Percentiles rank a stretch among this genome's conserved stretches.
These are phyloP conservation scores for Ptychoptera contaminata DNA, from an alignment of 2,888 invertebrate species.

Conservation along the genomic window DNA sequence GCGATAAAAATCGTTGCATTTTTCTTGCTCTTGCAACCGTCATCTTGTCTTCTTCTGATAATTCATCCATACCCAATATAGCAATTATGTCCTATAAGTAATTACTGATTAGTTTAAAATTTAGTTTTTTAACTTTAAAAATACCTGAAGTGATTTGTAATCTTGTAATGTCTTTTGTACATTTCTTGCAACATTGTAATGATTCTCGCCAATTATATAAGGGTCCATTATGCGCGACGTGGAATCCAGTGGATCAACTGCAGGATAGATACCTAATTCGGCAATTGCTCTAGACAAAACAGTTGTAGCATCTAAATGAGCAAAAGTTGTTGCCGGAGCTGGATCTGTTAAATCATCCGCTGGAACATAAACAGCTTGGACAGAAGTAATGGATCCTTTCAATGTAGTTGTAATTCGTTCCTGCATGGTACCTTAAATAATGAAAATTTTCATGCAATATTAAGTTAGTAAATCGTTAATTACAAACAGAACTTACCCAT, in stretches of 20 bases:
- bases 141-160: constrained; percentile 47
- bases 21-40: constrained; percentile 88
- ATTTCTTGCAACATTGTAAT: constrained; percentile 77
- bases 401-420: constrained; percentile 90
- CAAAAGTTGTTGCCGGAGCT: constrained; percentile 88
- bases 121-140: background rate
- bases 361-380: constrained; percentile 89
- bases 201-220: constrained; percentile 74
- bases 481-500: constrained; percentile 47
- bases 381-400: constrained; percentile 90
- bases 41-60: constrained; percentile 90
- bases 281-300: constrained; percentile 86
- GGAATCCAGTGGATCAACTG: constrained; percentile 87
- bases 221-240: constrained; percentile 91
- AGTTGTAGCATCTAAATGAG: constrained; percentile 92
- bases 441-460: background rate
- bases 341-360: constrained; percentile 95
- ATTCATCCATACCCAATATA: constrained; percentile 85
- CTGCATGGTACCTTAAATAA: constrained; percentile 55
- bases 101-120: constrained; percentile 20
- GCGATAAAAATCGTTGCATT: constrained; percentile 87
- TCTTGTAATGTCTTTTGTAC: constrained; percentile 85
- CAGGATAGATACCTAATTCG: constrained; percentile 85
- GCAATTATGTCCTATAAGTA: constrained; percentile 77
- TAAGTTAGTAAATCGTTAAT: background rate